phyloP scores from a whole-genome alignment of 2,797 vertebrate species.

The Channa striata region DNA sequence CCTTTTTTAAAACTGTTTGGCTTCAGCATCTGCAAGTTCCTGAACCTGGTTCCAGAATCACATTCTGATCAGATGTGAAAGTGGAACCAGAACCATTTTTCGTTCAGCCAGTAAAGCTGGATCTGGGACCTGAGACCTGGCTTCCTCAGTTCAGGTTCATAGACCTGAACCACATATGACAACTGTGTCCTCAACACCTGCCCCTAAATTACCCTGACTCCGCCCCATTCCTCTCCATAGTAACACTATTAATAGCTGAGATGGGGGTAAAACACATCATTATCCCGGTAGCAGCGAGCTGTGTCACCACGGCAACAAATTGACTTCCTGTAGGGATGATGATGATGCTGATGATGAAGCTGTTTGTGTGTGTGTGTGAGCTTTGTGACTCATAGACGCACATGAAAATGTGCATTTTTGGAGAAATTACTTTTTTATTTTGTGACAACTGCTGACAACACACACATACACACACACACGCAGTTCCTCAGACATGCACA shows the following conservation, averaged over 20 bases:
- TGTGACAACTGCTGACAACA: constrained; percentile 38
- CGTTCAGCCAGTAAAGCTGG: no score
- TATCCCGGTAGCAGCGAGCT: constrained; percentile 8
- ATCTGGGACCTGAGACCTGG: background rate
- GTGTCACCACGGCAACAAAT: constrained; percentile 49
- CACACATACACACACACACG: constrained; percentile 6
- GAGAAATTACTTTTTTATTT: constrained; percentile 36
- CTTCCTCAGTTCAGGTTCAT: background rate
- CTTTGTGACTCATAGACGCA: constrained; percentile 16
- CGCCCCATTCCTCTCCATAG: constrained; percentile 1
- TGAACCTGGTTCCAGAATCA: no score
- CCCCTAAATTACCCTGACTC: background rate
- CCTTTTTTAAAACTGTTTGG: no score
- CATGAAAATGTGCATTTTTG: constrained; percentile 14
- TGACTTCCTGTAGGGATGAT: constrained; percentile 46
- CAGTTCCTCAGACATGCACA: background rate
- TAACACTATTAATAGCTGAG: background rate
- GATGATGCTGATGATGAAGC: constrained; percentile 18
- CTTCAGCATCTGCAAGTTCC: no score
- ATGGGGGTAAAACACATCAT: constrained; percentile 12
- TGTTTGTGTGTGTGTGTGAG: constrained; percentile 22
- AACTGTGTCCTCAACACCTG: background rate
- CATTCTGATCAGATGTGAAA: no score
- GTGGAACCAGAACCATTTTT: no score
- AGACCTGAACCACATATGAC: background rate